Evolutionary conservation across 1,140 invertebrate genomes (phyloP).

Genomic region (Apis laboriosa): DNA sequence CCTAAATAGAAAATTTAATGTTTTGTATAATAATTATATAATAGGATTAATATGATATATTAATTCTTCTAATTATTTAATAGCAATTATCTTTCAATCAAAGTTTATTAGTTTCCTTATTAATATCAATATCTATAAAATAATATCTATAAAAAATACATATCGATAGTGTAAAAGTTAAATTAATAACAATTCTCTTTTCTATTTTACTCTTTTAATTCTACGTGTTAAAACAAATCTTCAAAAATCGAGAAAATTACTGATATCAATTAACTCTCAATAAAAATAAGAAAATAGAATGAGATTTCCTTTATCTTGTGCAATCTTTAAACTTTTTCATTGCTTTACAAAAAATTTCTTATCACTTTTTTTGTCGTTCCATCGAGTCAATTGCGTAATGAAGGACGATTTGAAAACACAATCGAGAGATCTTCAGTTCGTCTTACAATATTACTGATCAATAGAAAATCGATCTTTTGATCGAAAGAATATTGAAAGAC

Average conservation of each 20-base stretch:
- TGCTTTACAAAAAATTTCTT: background rate
- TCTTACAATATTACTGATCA: background rate
- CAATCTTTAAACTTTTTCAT: background rate
- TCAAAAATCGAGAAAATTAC: background rate
- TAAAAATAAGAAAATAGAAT: background rate
- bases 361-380: background rate
- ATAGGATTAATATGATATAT: no score
- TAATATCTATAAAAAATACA: no score
- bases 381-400: background rate
- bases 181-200: no score
- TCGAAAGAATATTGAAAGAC: slow-evolving; percentile 10
- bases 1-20: no score
- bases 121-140: no score
- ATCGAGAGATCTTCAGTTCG: background rate
- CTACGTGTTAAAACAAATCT: no score
- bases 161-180: no score
- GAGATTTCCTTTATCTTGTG: background rate
- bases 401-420: background rate
- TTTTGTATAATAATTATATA: no score
- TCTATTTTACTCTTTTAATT: no score
- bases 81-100: no score
- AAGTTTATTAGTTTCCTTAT: no score
- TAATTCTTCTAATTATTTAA: no score
- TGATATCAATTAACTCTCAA: background rate
- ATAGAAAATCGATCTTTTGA: slow-evolving; percentile 15